Percentiles rank a stretch among this genome's conserved stretches.
These are phyloP conservation scores for Tragopan temminckii DNA, from an alignment of 2,797 vertebrate genomes.

Conservation along the genomic window DNA sequence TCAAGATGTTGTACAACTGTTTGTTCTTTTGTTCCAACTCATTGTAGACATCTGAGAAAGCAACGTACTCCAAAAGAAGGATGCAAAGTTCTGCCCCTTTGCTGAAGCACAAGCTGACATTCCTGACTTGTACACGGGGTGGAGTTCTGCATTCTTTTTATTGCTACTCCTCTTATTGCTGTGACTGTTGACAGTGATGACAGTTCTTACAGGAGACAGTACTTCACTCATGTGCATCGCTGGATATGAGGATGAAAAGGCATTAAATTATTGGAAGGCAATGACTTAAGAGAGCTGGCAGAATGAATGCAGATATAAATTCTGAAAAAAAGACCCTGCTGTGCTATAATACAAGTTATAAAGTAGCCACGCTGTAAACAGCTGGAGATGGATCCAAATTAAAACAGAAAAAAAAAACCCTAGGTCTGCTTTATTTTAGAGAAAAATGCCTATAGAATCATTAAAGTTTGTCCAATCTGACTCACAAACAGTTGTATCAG, in stretches of 20 bases:
- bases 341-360: neutral
- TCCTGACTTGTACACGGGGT: constrained; percentile 38
- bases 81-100: constrained; percentile 19
- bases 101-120: neutral
- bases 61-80: neutral
- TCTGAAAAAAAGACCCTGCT: neutral
- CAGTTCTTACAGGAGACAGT: neutral
- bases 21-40: neutral
- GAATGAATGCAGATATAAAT: neutral
- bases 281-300: neutral
- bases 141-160: constrained; percentile 44
- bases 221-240: neutral
- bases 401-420: neutral
- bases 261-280: neutral
- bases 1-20: neutral
- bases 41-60: neutral
- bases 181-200: neutral
- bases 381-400: neutral
- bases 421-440: neutral
- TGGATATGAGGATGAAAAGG: neutral
- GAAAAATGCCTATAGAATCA: neutral
- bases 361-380: neutral
- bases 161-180: neutral
- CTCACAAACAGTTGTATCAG: neutral
- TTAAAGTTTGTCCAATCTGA: neutral